Evolutionary conservation across 1,140 invertebrate species (phyloP), one percentile per base, ranked within the genome.

Genomic region (Idris sp.): DNA sequence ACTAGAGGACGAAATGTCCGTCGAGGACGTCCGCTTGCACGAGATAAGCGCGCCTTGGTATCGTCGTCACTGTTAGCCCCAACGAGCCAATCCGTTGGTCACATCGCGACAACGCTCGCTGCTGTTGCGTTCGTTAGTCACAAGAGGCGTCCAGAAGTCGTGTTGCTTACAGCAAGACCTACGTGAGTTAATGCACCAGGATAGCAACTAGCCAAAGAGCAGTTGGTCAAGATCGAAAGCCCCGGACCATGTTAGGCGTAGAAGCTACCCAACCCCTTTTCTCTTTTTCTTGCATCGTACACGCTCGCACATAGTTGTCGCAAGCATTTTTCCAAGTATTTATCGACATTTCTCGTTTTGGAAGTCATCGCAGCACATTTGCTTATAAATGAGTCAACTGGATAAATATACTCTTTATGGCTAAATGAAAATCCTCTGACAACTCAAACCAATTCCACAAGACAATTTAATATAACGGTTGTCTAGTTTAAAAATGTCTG

Each of bases 51-150:
- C 16, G 51, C 64, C 40, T 58, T n/a, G n/a, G n/a, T n/a, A n/a
- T n/a, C n/a, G 64, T 72, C 56, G 44, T 13, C 30, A 46, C 51
- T 10, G 49, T 4, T 28, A n/a, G 51, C 31, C 6, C 35, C 26
- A 40, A n/a, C n/a, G 11, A 56, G 59, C 56, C 65, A 65, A 74
- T 74, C 69, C 71, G 65, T 71, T 69, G 69, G 43, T 9, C 43
- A 33, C 46, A 71, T 71, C 71, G n/a, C n/a, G 71, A 46, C 65
- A 61, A 68, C 58, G 65, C 74, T 64, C 62, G 64, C 54, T 43
- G 73, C 65, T 67, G 65, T 65, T 61, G 56, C 48, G 64, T 77
- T 77, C 65, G 71, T 77, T 77, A 74, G 59, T 71, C 76, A n/a
- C n/a, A 44, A 69, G 53, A 31, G 62, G 62, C 61, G 59, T 71